phyloP scores from a whole-genome alignment of 2,113 vertebrate species.

The Polypterus bichir region DNA sequence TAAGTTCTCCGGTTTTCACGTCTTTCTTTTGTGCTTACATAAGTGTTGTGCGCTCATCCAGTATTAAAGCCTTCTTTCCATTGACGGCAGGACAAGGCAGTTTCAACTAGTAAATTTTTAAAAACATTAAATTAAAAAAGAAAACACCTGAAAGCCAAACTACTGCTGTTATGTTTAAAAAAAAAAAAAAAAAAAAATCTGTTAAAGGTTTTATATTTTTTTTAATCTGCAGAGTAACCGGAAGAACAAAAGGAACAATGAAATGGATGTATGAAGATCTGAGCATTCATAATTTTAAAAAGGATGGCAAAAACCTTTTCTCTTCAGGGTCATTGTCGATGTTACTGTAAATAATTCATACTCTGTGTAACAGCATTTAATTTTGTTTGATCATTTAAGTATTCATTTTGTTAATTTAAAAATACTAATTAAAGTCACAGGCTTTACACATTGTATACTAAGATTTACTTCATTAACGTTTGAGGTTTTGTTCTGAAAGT shows the following conservation, averaged over 20 bases:
- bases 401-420: neutral
- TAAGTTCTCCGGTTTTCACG: no score
- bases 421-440: neutral
- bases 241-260: slow-evolving; percentile 67
- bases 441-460: neutral
- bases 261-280: slow-evolving; percentile 63
- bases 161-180: no score
- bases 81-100: no score
- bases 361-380: slow-evolving; percentile 2
- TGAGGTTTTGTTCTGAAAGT: slow-evolving; percentile 22
- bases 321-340: slow-evolving; percentile 33
- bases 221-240: slow-evolving; percentile 62
- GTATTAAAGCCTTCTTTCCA: no score
- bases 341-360: neutral
- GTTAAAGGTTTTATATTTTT: slow-evolving; percentile 12
- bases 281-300: slow-evolving; percentile 29
- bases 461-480: no score
- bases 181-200: no score
- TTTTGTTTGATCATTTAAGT: neutral
- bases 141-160: no score
- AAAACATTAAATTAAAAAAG: no score
- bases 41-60: no score
- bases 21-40: no score
- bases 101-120: no score
- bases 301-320: slow-evolving; percentile 15